Base-by-base conservation (phyloP, 2,888 invertebrate genomes). In the Dyspetes luteomarginatus region DNA sequence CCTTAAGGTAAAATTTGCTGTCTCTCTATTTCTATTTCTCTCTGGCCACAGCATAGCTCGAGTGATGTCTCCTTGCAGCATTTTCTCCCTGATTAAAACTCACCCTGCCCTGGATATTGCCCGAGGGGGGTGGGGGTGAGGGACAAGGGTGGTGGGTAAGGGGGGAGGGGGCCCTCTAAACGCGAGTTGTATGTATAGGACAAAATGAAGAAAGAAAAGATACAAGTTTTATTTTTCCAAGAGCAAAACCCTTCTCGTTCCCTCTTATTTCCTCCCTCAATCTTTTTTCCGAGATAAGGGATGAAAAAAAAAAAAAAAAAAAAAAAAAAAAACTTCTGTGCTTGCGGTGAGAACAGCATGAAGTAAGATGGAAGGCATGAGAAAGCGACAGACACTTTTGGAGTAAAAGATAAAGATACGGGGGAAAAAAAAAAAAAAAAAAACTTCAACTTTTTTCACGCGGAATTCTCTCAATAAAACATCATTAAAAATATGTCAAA, bases 41-140 rank as follows among this genome's bases (percentile, higher is more conserved):
- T 28, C 28, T 43, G 45, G 30, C n/a, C 30, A 26, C 15, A 17
- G 15, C 48, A 60, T 17, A 67, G 72, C 45, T 60, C 67, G 52
- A 68, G 68, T 62, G 45, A 36, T 48, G 73, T 58, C 30, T 17
- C 30, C 36, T 58, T 5, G 24, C 19, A 73, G 52, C 30, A 72
- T 60, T 50, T 62, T 62, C 36, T 56, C 45, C 45, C 73, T 78
- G 73, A 78, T 78, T 78, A 78, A 78, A 78, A 73, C 67, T 78
- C 73, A 58, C n/a, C n/a, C n/a, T 64, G 67, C 36, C 62, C 48
- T 19, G 26, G n/a, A n/a, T n/a, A 73, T 68, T 50, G 69, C 69
- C 62, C 64, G 65, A 2, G 26, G 65, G 56, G 56, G 7, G 68
- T 52, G n/a, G n/a, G n/a, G n/a, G n/a, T n/a, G n/a, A n/a, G n/a